Percentiles rank a stretch among this genome's conserved stretches.
phyloP scores from a whole-genome alignment of 1,140 invertebrate genomes.

The Drosophila repletoides region DNA sequence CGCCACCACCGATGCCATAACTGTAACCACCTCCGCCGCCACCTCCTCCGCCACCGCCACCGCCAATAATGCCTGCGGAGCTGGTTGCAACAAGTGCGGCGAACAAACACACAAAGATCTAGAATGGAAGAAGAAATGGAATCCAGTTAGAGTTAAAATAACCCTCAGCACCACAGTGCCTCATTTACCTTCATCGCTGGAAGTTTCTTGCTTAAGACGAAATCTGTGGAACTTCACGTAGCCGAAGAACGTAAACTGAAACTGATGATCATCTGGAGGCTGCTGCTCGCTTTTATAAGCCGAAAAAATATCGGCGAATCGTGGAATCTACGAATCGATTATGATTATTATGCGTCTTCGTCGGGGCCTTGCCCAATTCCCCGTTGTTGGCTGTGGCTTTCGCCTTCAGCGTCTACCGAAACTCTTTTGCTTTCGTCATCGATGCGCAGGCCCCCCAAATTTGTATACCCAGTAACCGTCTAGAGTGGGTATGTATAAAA shows the following conservation, averaged over 20 bases:
- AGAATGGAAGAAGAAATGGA: not conserved
- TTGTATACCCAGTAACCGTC: not conserved
- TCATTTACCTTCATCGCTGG: constrained; percentile 68
- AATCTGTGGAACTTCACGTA: constrained; percentile 72
- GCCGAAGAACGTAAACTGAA: constrained; percentile 53
- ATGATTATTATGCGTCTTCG: constrained; percentile 25
- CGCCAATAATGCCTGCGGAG: constrained; percentile 71
- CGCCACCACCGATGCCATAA: constrained; percentile 43
- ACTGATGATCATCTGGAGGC: constrained; percentile 54
- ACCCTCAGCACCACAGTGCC: too few relatives aligned
- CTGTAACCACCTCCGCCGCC: constrained; percentile 63
- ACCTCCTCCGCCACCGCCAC: constrained; percentile 49
- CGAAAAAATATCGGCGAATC: not conserved
- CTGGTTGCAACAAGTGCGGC: constrained; percentile 65
- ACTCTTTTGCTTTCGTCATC: constrained; percentile 48
- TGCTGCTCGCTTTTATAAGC: constrained; percentile 47
- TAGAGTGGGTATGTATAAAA: too few relatives aligned
- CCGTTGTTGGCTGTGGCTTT: constrained; percentile 33
- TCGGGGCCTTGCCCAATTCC: constrained; percentile 40
- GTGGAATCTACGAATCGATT: too few relatives aligned
- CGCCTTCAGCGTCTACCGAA: constrained; percentile 24
- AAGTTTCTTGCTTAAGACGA: constrained; percentile 75
- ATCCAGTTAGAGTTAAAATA: not conserved
- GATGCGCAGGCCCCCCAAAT: constrained; percentile 33
- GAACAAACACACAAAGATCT: constrained; percentile 74